Evolutionary conservation across 2,888 invertebrate species (phyloP), one percentile per base, ranked within the genome.

Genomic region (Nipponacmea schrenckii): DNA sequence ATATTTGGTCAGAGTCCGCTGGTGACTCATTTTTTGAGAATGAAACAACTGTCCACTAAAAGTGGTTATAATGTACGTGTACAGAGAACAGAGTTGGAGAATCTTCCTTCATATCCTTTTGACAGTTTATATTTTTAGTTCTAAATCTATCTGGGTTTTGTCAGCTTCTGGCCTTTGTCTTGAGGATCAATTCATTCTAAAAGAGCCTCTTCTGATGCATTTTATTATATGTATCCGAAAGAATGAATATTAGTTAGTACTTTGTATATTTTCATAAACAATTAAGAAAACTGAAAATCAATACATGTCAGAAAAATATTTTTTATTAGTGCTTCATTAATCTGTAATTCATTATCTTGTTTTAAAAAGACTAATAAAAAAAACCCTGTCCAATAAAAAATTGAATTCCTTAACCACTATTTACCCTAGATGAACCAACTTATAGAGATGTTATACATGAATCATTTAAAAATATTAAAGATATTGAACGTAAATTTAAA

Each of bases 21-120:
- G 68, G 85, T 88, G n/a, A 82, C 85, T 0, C 87, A 88, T 69
- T 86, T 84, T 68, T 74, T 88, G 62, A 75, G 79, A 12, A 81
- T 81, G 80, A 83, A 83, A 67, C 83, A 85, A 26, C 75, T 86
- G 1, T 74, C 81, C 5, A 64, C 76, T n/a, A 81, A 84, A 17
- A 77, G 82, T 63, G 87, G 87, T 5, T 75, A 78, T 24, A 73
- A 76, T 12, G 72, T 85, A 24, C 76, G 78, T 26, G 82, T 87
- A 15, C 82, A 83, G 72, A 77, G 86, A 62, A 86, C 86, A 45
- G 86, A 87, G 69, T 76, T 87, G 27, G 83, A 85, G 67, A 84
- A 82, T 46, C 79, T 86, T 17, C 87, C 87, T 67, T 79, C 87
- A 85, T 87, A 86, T 86, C 86, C 86, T 87, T 86, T 71, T 31